Conservation (phyloP, 2,113 vertebrate genomes). For the Suricata suricatta region DNA sequence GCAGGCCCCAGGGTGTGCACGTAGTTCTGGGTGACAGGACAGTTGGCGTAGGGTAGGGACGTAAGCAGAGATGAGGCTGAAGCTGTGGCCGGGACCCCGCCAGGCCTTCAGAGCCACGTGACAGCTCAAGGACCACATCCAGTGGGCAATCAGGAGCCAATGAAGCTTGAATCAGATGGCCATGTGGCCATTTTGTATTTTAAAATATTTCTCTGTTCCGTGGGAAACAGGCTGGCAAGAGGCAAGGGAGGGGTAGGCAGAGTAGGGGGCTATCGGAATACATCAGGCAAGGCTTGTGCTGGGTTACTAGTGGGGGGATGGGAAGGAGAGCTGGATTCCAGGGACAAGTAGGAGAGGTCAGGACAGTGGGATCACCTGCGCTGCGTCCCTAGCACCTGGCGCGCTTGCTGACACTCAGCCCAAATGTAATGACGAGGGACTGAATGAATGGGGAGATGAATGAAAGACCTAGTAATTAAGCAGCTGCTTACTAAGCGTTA, state of each 20-base stretch:
- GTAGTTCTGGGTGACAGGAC: neutral
- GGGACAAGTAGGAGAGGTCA: neutral
- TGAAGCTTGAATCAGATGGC: neutral
- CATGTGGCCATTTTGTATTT: neutral
- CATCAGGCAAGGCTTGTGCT: neutral
- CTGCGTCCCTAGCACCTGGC: neutral
- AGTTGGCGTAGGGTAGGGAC: rapidly evolving
- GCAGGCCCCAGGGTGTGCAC: neutral
- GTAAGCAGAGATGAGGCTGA: rapidly evolving
- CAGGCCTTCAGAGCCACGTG: neutral
- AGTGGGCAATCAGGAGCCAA: neutral
- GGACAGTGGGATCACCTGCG: neutral
- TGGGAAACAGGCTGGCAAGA: neutral
- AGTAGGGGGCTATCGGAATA: neutral
- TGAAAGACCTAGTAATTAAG: neutral
- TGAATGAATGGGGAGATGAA: neutral
- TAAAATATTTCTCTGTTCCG: neutral
- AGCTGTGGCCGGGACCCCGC: neutral
- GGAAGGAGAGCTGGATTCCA: neutral
- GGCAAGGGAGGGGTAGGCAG: neutral
- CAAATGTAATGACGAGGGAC: neutral
- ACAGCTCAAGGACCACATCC: neutral
- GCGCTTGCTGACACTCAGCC: neutral
- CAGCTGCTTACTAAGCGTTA: neutral
- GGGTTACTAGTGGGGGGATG: neutral